These are phyloP conservation scores for Gavia stellata DNA, from an alignment of 2,113 vertebrate species.

Conservation along the genomic window DNA sequence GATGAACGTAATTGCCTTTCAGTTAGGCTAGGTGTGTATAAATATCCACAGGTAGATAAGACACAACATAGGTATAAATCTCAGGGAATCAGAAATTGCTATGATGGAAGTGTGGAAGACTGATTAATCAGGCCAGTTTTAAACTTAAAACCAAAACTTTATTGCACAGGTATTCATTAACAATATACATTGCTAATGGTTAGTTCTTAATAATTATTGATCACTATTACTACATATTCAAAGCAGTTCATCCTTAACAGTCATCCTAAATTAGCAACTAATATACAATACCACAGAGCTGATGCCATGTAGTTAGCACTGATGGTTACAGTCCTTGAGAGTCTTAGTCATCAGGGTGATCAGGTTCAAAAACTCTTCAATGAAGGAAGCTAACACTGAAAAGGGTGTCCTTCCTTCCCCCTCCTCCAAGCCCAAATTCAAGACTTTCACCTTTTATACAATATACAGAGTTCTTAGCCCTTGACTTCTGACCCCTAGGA, in stretches of 20 bases:
- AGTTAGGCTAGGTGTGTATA: neutral
- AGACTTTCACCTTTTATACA: neutral
- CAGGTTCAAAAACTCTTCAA: neutral
- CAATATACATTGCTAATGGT: neutral
- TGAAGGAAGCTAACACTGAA: neutral
- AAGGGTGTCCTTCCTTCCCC: neutral
- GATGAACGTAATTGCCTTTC: neutral
- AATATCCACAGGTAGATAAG: neutral
- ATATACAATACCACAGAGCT: neutral
- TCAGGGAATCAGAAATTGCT: neutral
- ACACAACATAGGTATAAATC: neutral
- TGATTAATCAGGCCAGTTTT: conserved; percentile 1
- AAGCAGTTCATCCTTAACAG: neutral
- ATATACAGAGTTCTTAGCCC: neutral
- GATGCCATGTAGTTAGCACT: neutral
- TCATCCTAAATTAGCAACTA: neutral
- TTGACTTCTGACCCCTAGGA: neutral
- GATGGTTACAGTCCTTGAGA: neutral
- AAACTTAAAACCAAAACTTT: conserved; percentile 34
- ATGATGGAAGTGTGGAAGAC: accelerated
- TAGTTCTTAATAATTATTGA: neutral
- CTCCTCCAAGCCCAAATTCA: neutral
- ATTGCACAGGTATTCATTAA: conserved; percentile 7
- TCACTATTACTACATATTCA: neutral
- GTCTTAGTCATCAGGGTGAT: neutral